Evolutionary conservation across 2,113 vertebrate genomes (phyloP), one percentile per base, ranked within the genome.

Genomic region (Pimephales promelas): DNA sequence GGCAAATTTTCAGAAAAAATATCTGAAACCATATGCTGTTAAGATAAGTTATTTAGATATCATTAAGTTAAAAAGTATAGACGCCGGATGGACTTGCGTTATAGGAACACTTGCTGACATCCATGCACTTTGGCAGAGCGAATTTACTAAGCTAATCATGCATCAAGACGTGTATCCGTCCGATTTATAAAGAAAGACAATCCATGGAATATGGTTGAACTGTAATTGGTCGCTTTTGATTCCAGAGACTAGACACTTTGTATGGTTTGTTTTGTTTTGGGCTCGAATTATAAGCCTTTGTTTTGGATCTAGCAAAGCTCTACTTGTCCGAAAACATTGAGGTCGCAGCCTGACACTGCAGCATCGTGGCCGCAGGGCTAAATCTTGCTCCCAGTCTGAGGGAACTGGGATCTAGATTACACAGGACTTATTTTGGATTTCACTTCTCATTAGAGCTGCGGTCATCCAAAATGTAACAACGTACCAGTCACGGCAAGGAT

Each of bases 321-420:
- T 57, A 49, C 62, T 85, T 68, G 82, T 86, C 57, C 59, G 34
- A 86, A 88, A 87, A 90, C 86, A 87, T 26, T 83, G 57, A 84
- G 66, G 54, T 74, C 52, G n/a, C 26, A 49, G 82, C 78, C 52
- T 84, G 52, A 79, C 71, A 83, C 79, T 66, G 13, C 72, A 36
- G 64, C 45, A 36, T 77, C 34, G 85, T 79, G 47, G 59, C 83
- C 47, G 1, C 81, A 86, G 34, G 75, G 47, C 56, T 78, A 47
- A 61, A 57, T 62, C 70, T 81, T 56, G 61, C 59, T 62, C 62
- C 26, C 26, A 43, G 79, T 77, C 72, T 86, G 62, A 56, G 24
- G 24, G 70, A 80, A 59, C 34, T 31, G 49, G 59, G 24, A 20
- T 80, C 66, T n/a, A 79, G 31, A 77, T 80, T 84, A 76, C 71